A percentile compares a stretch with the other conserved stretches of the same genome.
Evolutionary conservation across 1,140 invertebrate species (phyloP).

Genomic region (Doryteuthis pealeii): DNA sequence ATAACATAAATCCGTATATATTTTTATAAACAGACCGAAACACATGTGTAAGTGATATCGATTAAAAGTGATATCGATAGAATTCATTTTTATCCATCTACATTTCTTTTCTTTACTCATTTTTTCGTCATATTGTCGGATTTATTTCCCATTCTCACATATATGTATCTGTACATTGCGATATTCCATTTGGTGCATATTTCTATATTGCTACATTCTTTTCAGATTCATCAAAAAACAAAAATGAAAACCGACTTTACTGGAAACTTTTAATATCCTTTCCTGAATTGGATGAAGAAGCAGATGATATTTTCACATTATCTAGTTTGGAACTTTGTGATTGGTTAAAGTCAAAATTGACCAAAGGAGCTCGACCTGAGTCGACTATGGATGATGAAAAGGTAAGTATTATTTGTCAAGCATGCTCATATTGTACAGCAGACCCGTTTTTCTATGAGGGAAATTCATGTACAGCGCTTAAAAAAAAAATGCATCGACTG

Average conservation of each 20-base stretch:
- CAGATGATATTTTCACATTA: neutral
- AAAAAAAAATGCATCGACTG: neutral
- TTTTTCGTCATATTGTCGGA: no score
- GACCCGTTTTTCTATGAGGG: neutral
- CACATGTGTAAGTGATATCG: no score
- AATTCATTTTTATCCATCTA: no score
- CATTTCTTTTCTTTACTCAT: no score
- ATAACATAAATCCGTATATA: no score
- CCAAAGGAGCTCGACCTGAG: slow-evolving; percentile 16
- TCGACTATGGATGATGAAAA: neutral
- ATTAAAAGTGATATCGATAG: no score
- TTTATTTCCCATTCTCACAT: no score
- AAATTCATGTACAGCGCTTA: neutral
- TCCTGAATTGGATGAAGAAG: slow-evolving; percentile 28
- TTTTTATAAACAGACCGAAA: no score
- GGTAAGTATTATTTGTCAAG: neutral
- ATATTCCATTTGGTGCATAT: no score
- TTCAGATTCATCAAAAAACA: neutral
- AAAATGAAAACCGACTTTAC: slow-evolving; percentile 18
- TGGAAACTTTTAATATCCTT: slow-evolving; percentile 51
- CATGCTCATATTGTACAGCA: neutral
- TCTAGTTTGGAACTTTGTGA: slow-evolving; percentile 14
- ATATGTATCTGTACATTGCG: no score
- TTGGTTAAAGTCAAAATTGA: slow-evolving; percentile 26
- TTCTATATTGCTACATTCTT: no score